Base-by-base conservation (phyloP, 2,888 invertebrate genomes). In the Hirtodrosophila confusa region DNA sequence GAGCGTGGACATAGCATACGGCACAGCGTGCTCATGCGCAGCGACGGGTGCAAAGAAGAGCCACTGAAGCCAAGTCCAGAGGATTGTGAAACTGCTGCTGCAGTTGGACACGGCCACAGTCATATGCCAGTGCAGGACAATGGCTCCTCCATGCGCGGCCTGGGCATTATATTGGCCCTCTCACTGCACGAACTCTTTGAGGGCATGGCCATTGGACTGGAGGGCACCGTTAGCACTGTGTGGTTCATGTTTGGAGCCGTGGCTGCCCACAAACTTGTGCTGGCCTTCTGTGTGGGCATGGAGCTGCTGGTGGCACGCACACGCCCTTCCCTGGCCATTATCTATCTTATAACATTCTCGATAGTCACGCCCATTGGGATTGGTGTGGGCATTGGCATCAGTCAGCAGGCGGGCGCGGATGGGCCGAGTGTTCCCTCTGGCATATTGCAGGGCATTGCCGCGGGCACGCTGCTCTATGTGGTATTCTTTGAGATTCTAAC, bases 401-500 rank as follows among this genome's bases (percentile, higher is more conserved):
- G 93, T 2, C 91, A 96, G 39, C 94, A 94, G 24, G 94, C 94
- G 1, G 91, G 93, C 48, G 93, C 93, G 0, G 92, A 94, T 0
- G 93, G 94, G 0, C 92, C 93, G 1, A 94, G 93, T 17, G 92
- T 95, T 6, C 92, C 93, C 11, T 94, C 95, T 0, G 94, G 94
- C 40, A 92, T 95, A 31, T 62, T 91, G 10, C 96, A 98, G 47
- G 88, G 88, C 5, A 84, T 88, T 4, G 98, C 98, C 0, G 95
- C 96, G 44, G 99, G 98, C 10, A 98, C 98, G 0, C 94, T 99
- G 41, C 92, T 99, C 3, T 99, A 98, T 92, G 97, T 99, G 11
- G 97, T 98, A n/a, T 98, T 98, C 93, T 98, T 98, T 91, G 98
- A 99, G 92, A 96, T 98, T 55, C 93, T 98, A 84, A 94, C 94